Base-by-base conservation (phyloP, 2,113 vertebrate species). In the Prietella phreatophila region DNA sequence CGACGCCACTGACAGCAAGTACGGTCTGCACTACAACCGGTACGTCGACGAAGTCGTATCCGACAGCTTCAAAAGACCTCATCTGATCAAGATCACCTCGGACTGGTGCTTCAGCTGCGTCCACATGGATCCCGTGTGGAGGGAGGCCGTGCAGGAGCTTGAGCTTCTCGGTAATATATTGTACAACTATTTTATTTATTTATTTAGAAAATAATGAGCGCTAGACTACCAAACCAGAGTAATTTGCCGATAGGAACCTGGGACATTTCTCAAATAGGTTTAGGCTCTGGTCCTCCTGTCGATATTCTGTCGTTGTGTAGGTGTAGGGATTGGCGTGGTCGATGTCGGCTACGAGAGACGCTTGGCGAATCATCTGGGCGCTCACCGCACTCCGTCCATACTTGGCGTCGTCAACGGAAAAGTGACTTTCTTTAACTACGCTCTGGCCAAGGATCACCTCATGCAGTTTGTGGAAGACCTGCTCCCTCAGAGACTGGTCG, bases 31-130 rank as follows among this genome's bases (percentile, higher is more conserved):
- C 90, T 98, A 97, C 84, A 97, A 97, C 15, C 97, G 98, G 91
- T 99, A 99, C 4, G 17, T 99, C 91, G 97, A 95, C 0, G 96
- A 99, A 61, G 95, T 99, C 3, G 94, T 99, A 86, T 97, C 98
- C 0, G 97, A 98, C 71, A 99, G 97, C 81, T 98, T 97, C 94
- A 96, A 85, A 91, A 97, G 96, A 19, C 98, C 98, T 2, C 99
- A 98, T 94, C 95, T 99, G 93, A 97, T 99, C 55, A 99, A 99
- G 95, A 96, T 99, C 89, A 99, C 98, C 50, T 99, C 98, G 0
- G 98, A 99, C 82, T 99, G 97, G 97, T 99, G 98, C 93, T 98
- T 99, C 90, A 99, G 96, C 96, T 99, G 98, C 86, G 96, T 99
- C 94, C 97, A 99, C 89, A 99, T 99, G 0, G 98, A 99, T 93